Evolutionary conservation across 2,888 invertebrate genomes (phyloP), one percentile per base, ranked within the genome.

Genomic region (Chelonus formosanus): DNA sequence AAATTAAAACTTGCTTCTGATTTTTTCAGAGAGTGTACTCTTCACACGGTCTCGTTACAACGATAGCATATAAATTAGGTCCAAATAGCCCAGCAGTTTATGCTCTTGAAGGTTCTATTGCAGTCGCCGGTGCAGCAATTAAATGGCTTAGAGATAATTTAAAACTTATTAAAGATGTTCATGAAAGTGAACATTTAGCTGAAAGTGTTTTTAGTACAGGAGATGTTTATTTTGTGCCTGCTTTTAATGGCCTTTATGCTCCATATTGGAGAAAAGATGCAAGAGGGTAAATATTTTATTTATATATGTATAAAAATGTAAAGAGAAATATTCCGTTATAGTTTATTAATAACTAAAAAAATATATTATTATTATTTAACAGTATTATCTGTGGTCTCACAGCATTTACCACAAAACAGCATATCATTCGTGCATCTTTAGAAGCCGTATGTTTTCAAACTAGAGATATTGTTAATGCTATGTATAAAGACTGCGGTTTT

Each of bases 251-350:
- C 0, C 86, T 99, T 0, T 98, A 96, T 84, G 98, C 98, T 62
- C 99, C 99, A 0, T 96, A 98, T 80, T 99, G 98, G 98, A 90
- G 97, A 79, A 93, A 95, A 78, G 96, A 97, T 83, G 99, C 99
- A 0, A 88, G 97, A 82, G 97, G 96, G 93, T 90, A 78, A 76
- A 85, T 80, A 55, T 48, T 8, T 10, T 5, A 48, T 8, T 45
- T 45, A n/a, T n/a, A 5, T 20, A 48, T 48, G 48, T 20, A 3
- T 5, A 48, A n/a, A n/a, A n/a, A n/a, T n/a, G n/a, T 48, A 5
- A 48, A 10, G 4, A 48, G 6, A 20, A 48, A 20, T 20, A 48
- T 20, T 48, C 5, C 20, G 10, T 20, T 52, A 32, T 34, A 8
- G 58, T 45, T 10, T 6, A 43, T 36, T 20, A 43, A 44, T 6